Evolutionary conservation across 2,888 invertebrate genomes (phyloP), one percentile per base, ranked within the genome.

Genomic region (Microlaimidae sp.): DNA sequence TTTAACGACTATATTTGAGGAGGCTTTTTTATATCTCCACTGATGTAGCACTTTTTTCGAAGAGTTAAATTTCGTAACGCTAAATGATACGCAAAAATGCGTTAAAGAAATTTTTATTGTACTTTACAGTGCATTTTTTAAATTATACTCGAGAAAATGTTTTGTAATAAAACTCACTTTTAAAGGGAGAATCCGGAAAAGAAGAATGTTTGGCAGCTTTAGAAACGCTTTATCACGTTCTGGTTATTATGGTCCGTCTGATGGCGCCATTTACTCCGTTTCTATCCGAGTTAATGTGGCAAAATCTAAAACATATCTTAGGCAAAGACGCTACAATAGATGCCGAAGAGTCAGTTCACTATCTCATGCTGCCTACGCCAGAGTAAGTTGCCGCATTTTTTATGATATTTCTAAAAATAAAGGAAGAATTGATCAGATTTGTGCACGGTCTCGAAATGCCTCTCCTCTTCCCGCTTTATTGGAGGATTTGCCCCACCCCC

Each of bases 221-320:
- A 53, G 81, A 84, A 61, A 88, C 93, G 0, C 77, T 97, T 7
- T 90, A 83, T 69, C 80, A 81, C 62, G 87, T 95, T 1, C 75
- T 97, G 29, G 82, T 82, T 66, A 81, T 83, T 51, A 86, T 97
- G 80, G 80, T 82, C 0, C 79, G 83, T 63, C 81, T 93, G 64
- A 93, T 97, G 85, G 86, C 95, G 1, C 92, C 97, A 0, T 95
- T 95, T 71, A 89, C 92, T 0, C 97, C 97, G 0, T 99, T 87
- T 73, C 76, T 97, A 52, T 83, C 89, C 0, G 97, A 97, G 72
- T 79, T 82, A 56, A 89, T 97, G 81, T 97, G 87, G 73, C 86
- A 88, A 71, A 82, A 84, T 54, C 72, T 97, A 59, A 79, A 81
- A 40, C 77, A 80, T 61, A 74, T 87, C 29, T 72, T 82, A 23